Evolutionary conservation across 2,888 invertebrate species (phyloP).

Genomic region (Furcula furcula): DNA sequence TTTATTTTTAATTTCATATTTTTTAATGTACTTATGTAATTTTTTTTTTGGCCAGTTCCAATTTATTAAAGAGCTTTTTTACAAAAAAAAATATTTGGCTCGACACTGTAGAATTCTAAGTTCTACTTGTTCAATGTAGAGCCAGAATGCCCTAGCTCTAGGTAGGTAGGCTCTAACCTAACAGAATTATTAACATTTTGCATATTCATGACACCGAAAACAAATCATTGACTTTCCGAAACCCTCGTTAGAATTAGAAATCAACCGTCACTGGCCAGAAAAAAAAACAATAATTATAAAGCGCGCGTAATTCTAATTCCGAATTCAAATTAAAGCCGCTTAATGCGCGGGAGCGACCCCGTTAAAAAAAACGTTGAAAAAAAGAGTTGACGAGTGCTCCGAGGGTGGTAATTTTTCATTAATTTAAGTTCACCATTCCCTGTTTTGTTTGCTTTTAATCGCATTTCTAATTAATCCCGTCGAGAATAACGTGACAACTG

Average conservation of each 20-base stretch:
- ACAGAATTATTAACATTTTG: slow-evolving; percentile 25
- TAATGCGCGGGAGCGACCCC: slow-evolving; percentile 81
- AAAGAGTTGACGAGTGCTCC: slow-evolving; percentile 81
- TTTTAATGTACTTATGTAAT: no score
- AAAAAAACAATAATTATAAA: slow-evolving; percentile 81
- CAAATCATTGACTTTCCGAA: slow-evolving; percentile 42
- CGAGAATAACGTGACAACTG: slow-evolving; percentile 83
- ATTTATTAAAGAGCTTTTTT: no score
- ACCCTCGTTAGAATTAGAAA: slow-evolving; percentile 72
- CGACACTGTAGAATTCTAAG: no score
- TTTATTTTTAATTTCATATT: no score
- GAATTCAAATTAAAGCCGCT: slow-evolving; percentile 83
- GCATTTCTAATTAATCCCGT: slow-evolving; percentile 82
- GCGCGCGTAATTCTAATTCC: slow-evolving; percentile 82
- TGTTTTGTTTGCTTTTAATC: slow-evolving; percentile 83
- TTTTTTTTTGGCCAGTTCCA: no score
- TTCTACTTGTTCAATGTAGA: no score
- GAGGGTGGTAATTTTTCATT: slow-evolving; percentile 83
- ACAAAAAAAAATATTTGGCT: no score
- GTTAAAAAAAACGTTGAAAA: slow-evolving; percentile 76
- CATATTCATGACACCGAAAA: slow-evolving; percentile 30
- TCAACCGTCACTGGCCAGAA: slow-evolving; percentile 65
- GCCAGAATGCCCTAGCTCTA: no score
- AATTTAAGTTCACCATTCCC: slow-evolving; percentile 82
- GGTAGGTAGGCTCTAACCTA: not conserved